phyloP scores from a whole-genome alignment of 2,113 vertebrate genomes.

The Notarius lentiginosus region DNA sequence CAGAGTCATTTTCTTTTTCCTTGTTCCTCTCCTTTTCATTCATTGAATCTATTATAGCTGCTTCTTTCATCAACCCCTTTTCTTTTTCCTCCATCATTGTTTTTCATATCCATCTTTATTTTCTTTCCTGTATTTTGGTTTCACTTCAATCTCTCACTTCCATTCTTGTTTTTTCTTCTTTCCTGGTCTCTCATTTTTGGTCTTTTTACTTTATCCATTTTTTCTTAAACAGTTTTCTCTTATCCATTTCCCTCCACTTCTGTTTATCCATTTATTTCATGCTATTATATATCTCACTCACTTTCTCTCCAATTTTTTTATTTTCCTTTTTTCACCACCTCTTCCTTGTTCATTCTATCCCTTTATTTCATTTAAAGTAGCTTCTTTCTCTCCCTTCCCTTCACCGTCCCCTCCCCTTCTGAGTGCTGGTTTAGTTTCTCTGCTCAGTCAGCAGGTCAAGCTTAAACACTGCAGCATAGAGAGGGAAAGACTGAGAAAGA shows the following conservation, averaged over 20 bases:
- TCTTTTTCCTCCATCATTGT: too few species aligned
- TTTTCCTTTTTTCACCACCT: too few species aligned
- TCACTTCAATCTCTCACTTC: not conserved
- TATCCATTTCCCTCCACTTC: not conserved
- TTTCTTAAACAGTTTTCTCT: not conserved
- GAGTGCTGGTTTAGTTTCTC: slow-evolving; percentile 59
- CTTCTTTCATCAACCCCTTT: too few species aligned
- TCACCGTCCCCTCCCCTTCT: slow-evolving; percentile 2
- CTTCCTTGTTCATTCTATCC: not conserved
- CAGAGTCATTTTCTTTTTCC: not conserved
- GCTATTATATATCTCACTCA: not conserved
- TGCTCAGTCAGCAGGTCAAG: slow-evolving; percentile 72
- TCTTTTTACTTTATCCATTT: not conserved
- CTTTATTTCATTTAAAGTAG: not conserved
- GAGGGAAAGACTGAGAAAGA: slow-evolving; percentile 4
- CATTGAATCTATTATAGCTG: too few species aligned
- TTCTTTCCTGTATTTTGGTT: too few species aligned
- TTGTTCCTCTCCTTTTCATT: not conserved
- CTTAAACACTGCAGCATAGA: slow-evolving; percentile 62
- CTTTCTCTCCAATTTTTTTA: not conserved
- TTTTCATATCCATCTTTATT: too few species aligned
- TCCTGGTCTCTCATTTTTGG: not conserved
- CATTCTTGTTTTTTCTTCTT: not conserved
- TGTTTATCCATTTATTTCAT: not conserved
- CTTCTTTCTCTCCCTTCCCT: not conserved